Conservation (phyloP, 2,888 invertebrate species). For the Mellilla xanthometata region DNA sequence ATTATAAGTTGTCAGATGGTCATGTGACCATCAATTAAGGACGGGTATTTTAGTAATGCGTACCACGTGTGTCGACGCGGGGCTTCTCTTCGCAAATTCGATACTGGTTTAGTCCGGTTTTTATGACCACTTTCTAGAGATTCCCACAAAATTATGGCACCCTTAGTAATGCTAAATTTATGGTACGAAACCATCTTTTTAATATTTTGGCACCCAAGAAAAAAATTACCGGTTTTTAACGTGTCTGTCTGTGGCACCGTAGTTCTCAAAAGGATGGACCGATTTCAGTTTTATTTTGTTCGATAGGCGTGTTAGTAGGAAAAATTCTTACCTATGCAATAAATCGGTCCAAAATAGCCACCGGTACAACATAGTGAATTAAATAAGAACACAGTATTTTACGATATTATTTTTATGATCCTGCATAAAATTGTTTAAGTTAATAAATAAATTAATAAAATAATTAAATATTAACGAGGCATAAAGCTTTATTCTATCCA, state of each 20-base stretch:
- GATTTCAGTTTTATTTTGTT: too few relatives aligned
- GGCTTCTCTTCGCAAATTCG: slow-evolving; percentile 60
- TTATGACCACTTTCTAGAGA: slow-evolving; percentile 73
- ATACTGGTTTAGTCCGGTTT: slow-evolving; percentile 62
- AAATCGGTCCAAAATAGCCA: too few relatives aligned
- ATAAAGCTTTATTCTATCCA: slow-evolving; percentile 7
- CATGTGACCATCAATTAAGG: slow-evolving; percentile 31
- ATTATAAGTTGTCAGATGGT: neutral
- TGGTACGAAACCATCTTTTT: too few relatives aligned
- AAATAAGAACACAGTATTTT: too few relatives aligned
- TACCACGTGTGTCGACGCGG: slow-evolving; percentile 38
- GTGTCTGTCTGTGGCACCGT: too few relatives aligned
- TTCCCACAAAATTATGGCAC: slow-evolving; percentile 55
- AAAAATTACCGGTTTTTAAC: too few relatives aligned
- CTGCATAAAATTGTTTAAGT: neutral
- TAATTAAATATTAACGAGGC: slow-evolving; percentile 1
- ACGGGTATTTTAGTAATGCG: slow-evolving; percentile 28
- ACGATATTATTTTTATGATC: too few relatives aligned
- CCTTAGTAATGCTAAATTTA: slow-evolving; percentile 69
- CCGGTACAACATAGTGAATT: too few relatives aligned
- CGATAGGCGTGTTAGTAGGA: too few relatives aligned
- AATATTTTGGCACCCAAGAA: too few relatives aligned
- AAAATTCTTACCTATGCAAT: too few relatives aligned
- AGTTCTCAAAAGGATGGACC: too few relatives aligned
- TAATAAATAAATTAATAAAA: neutral